These are phyloP conservation scores for Pandemis heparana DNA, from an alignment of 2,888 invertebrate species.

Conservation along the genomic window DNA sequence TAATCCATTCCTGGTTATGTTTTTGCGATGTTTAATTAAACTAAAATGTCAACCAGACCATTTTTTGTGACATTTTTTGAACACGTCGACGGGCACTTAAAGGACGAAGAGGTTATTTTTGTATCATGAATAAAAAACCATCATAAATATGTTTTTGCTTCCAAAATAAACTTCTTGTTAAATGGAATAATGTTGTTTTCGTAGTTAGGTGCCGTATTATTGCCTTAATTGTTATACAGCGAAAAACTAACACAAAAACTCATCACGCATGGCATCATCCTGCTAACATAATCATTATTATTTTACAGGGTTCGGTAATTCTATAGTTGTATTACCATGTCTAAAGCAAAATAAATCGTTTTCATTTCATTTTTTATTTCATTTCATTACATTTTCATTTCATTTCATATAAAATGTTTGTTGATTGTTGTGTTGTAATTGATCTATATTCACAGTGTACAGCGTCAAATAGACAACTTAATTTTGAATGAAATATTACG, in stretches of 20 bases:
- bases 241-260: not conserved
- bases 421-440: no score
- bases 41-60: slow-evolving; percentile 21
- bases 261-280: slow-evolving; percentile 11
- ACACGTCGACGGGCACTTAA: not conserved
- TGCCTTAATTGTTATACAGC: not conserved
- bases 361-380: no score
- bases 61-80: slow-evolving; percentile 27
- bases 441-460: no score
- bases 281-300: not conserved
- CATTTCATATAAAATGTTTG: no score
- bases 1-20: slow-evolving; percentile 5
- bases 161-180: not conserved
- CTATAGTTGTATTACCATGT: no score
- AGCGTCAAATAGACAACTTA: no score
- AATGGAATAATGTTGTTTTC: slow-evolving; percentile 5
- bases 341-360: no score
- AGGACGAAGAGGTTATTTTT: slow-evolving; percentile 32
- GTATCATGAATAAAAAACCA: not conserved
- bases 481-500: no score
- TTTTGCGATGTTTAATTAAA: not conserved
- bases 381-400: no score
- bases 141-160: slow-evolving; percentile 14
- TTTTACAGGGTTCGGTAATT: no score
- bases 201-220: not conserved